phyloP scores from a whole-genome alignment of 2,888 invertebrate genomes.

The Eremobia ochroleuca region DNA sequence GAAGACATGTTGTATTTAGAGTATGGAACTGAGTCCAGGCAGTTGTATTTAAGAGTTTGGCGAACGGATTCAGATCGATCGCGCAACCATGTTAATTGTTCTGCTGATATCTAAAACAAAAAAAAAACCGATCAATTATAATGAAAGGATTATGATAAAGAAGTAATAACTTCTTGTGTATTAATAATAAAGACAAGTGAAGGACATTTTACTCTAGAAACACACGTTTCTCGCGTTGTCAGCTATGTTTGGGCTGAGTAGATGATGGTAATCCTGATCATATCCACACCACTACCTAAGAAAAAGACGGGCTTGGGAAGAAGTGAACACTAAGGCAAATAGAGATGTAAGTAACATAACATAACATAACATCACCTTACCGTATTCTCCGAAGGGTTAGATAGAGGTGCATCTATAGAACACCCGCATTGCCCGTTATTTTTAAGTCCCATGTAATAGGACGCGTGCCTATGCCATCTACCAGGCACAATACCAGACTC shows the following conservation, averaged over 20 bases:
- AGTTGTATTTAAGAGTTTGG: constrained; percentile 67
- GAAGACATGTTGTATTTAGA: constrained; percentile 18
- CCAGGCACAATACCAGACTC: not conserved
- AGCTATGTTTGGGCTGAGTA: not conserved
- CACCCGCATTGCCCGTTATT: too few species aligned
- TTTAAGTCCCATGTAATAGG: not conserved
- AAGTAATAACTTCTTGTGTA: not conserved
- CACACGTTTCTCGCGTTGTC: not conserved
- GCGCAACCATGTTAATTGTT: constrained; percentile 37
- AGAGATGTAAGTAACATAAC: not conserved
- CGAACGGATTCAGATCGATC: constrained; percentile 40
- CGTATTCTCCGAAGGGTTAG: too few species aligned
- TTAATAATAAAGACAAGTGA: too few species aligned
- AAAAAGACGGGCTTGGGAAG: not conserved
- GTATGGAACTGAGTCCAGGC: constrained; percentile 63
- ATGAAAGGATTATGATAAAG: not conserved
- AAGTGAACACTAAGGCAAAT: not conserved
- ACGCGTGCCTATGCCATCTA: not conserved
- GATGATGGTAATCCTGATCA: not conserved
- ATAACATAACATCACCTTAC: too few species aligned
- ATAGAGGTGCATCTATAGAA: too few species aligned
- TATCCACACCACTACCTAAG: too few species aligned
- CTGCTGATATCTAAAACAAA: constrained; percentile 23
- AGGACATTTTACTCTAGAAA: too few species aligned
- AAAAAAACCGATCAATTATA: not conserved